Base-by-base conservation (phyloP, 2,113 vertebrate genomes). In the Menidia beryllina region DNA sequence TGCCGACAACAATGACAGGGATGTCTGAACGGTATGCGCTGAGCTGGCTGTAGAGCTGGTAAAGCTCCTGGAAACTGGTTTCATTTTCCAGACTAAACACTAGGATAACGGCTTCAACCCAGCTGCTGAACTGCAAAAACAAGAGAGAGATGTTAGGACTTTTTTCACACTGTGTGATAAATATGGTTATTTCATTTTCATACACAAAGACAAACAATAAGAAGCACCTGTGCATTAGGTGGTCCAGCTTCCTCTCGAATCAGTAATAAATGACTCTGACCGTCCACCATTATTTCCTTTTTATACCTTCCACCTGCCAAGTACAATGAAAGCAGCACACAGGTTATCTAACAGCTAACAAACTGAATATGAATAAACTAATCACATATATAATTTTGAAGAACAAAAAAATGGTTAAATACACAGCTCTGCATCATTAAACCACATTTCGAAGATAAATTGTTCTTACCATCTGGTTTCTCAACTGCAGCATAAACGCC, bases 1-100 rank as follows among this genome's bases (percentile, higher is more conserved):
- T 98, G 50, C 96, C 97, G 65, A 99, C 97, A 67, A 98, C 91
- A 0, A 96, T 95, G 83, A 98, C 88, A 0, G 95, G 94, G 86
- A 98, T 72, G 79, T 98, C 95, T 0, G 89, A 89, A 0, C 94
- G 94, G 57, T 95, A 89, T 25, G 90, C 58, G 11, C 88, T 85
- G 69, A 98, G 92, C 85, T 94, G 94, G 45, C 90, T 90, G 30
- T 96, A 96, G 52, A 95, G 91, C 75, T 87, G 94, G 34, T 94
- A 94, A 58, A 96, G 94, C 62, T 97, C 96, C 92, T 97, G 92
- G 77, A 99, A 99, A 68, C 96, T 98, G 89, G 91, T 89, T 86
- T 99, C 97, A 2, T 96, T 96, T 89, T 99, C 97, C 93, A 99
- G 91, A 80, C 97, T 99, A 84, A 98, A 99, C 84, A 99, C 96